Percentiles rank a stretch among this genome's conserved stretches.
These are phyloP conservation scores for Podabrus alpinus DNA, from an alignment of 2,888 invertebrate genomes.

Conservation along the genomic window DNA sequence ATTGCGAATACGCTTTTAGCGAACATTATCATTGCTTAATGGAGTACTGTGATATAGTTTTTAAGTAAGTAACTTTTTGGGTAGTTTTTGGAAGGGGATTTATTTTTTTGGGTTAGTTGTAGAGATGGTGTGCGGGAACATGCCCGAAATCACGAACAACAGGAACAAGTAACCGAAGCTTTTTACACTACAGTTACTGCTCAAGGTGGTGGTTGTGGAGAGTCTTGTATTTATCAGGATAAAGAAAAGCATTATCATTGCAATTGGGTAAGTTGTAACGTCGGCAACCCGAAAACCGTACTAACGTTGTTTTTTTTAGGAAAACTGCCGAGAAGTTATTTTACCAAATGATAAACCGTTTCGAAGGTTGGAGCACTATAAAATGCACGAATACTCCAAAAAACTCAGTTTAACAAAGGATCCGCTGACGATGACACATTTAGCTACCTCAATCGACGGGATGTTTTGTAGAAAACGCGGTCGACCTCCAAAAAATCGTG, in stretches of 20 bases:
- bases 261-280: conserved; percentile 71
- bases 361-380: conserved; percentile 81
- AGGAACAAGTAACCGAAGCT: conserved; percentile 82
- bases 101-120: conserved; percentile 52
- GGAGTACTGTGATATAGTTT: conserved; percentile 74
- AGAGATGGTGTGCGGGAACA: conserved; percentile 80
- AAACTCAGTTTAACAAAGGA: conserved; percentile 55
- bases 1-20: conserved; percentile 68
- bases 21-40: conserved; percentile 89
- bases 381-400: conserved; percentile 68
- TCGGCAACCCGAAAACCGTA: not conserved
- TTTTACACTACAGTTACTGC: conserved; percentile 70
- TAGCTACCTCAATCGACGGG: conserved; percentile 80
- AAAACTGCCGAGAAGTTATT: conserved; percentile 80
- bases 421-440: conserved; percentile 59
- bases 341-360: conserved; percentile 78
- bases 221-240: conserved; percentile 73
- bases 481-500: conserved; percentile 94
- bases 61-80: conserved; percentile 59
- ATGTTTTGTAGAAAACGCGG: conserved; percentile 93
- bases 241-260: conserved; percentile 88
- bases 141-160: conserved; percentile 85
- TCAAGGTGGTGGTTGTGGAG: conserved; percentile 65
- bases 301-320: conserved; percentile 56
- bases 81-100: not conserved